Conservation (phyloP, 2,797 vertebrate species). For the Cheirogaleus major region DNA sequence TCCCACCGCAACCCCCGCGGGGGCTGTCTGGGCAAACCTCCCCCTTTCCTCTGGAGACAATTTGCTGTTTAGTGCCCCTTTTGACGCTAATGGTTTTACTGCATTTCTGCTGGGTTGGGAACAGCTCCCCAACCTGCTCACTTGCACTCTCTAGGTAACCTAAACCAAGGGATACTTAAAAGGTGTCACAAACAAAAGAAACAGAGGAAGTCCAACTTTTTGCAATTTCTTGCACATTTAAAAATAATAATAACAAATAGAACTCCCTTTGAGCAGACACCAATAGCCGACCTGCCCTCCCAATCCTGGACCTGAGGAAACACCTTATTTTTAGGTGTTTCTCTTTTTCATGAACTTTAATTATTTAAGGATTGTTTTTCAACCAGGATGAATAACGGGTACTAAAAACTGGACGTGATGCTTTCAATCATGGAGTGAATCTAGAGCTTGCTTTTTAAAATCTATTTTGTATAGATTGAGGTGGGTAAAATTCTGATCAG, state of each 20-base stretch:
- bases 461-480: background rate
- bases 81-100: constrained; percentile 69
- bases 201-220: background rate
- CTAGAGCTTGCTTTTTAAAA: background rate
- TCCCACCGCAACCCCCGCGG: constrained; percentile 83
- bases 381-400: background rate
- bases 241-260: background rate
- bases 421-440: background rate
- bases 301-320: background rate
- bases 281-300: background rate
- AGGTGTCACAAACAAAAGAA: background rate
- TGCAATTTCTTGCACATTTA: background rate
- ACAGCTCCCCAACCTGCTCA: background rate
- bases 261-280: background rate
- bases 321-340: background rate
- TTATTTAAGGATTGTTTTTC: background rate
- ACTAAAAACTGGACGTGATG: background rate
- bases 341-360: background rate
- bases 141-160: background rate
- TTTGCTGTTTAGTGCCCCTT: constrained; percentile 75
- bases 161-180: background rate
- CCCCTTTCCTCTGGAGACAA: constrained; percentile 76
- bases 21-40: constrained; percentile 87
- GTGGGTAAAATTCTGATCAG: background rate
- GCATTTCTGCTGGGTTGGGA: background rate